Base-by-base conservation (phyloP, 2,888 invertebrate species). In the Rambutsinella grinnellia region DNA sequence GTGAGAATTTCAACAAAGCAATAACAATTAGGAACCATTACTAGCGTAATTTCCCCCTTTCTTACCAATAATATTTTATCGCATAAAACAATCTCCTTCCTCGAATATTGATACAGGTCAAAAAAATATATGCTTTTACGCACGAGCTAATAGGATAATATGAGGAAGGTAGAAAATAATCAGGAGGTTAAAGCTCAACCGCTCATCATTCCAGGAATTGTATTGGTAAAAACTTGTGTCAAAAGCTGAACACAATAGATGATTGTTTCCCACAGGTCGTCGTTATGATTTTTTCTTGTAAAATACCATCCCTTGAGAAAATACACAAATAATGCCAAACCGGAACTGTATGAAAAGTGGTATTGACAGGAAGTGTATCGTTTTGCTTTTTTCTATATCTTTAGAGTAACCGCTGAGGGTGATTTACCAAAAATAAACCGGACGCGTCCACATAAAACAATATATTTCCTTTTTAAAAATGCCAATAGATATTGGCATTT, bases 1-100 rank as follows among this genome's bases (percentile, higher is more conserved):
- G n/a, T n/a, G n/a, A n/a, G n/a, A n/a, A n/a, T n/a, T n/a, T n/a
- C n/a, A n/a, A n/a, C 36, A 63, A 71, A 51, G 63, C 65, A 58
- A 54, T 72, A 72, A 66, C 65, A 72, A 72, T 72, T 72, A 72
- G 66, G 66, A 53, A 58, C 58, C 66, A 72, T 72, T 72, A 72
- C 72, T 66, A 70, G 44, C 47, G 36, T 36, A 51, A 26, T 71
- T 46, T 62, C 46, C 24, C 21, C 36, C 54, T 47, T 17, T 21
- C 21, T 47, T 23, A 46, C 23, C 47, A 27, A 54, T n/a, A 56
- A 56, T 15, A 44, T 27, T 28, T 56, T 28, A 60, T 17, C 23
- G 53, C 58, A 58, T 36, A 24, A 51, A 24, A 56, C 44, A 26
- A 67, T 51, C 17, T 51, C 51, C 19, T 19, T 51, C 56, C n/a